phyloP scores from a whole-genome alignment of 2,113 vertebrate species.

The Aplodontia rufa region DNA sequence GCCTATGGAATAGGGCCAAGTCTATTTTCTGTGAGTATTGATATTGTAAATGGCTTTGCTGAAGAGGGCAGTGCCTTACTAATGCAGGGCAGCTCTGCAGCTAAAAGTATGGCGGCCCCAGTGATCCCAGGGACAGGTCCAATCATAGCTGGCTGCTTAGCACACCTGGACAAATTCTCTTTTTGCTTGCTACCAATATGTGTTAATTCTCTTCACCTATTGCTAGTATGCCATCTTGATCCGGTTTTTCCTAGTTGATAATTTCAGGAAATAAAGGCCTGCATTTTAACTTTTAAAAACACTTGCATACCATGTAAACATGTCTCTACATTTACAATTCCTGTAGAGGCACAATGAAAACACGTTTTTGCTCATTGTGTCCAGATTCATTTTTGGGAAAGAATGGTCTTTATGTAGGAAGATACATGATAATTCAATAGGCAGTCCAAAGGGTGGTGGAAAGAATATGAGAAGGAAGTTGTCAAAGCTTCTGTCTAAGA shows the following conservation, averaged over 20 bases:
- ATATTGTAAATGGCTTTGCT: background rate
- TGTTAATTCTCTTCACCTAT: background rate
- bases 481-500: background rate
- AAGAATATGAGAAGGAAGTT: background rate
- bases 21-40: background rate
- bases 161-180: background rate
- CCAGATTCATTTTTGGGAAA: background rate
- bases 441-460: background rate
- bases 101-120: background rate
- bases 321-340: background rate
- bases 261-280: background rate
- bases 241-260: background rate
- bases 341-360: background rate
- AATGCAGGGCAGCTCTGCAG: background rate
- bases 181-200: background rate
- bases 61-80: background rate
- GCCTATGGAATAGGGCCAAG: background rate
- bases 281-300: background rate
- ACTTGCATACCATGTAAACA: background rate
- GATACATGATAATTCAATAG: background rate
- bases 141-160: background rate
- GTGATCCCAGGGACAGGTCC: background rate
- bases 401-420: background rate
- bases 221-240: background rate
- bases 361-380: background rate